Evolutionary conservation across 2,113 vertebrate genomes (phyloP).

Genomic region (Hippocampus comes): DNA sequence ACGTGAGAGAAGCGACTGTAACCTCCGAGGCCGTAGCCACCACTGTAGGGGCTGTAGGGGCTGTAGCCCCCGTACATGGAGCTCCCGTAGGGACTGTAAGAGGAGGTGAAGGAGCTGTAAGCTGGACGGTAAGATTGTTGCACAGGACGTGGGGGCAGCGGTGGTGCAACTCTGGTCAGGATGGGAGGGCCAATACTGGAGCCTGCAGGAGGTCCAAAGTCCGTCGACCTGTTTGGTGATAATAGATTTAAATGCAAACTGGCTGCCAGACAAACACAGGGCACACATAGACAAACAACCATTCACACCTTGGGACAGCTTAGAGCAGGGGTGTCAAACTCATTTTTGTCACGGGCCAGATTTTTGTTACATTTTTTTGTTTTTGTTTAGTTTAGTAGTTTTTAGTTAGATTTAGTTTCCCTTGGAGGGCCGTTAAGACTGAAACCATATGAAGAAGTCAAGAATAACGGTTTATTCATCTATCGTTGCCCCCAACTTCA

Average conservation of each 20-base stretch:
- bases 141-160: conserved; percentile 81
- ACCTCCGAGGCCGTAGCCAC: conserved; percentile 69
- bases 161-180: conserved; percentile 83
- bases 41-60: conserved; percentile 78
- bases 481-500: no score
- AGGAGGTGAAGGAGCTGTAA: conserved; percentile 80
- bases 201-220: conserved; percentile 69
- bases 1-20: conserved; percentile 79
- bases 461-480: no score
- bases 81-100: conserved; percentile 79
- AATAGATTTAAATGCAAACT: not conserved
- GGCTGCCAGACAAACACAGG: no score
- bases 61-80: conserved; percentile 57
- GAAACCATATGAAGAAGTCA: no score
- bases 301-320: no score
- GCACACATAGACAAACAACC: no score
- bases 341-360: no score
- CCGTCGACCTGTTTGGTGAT: conserved; percentile 75
- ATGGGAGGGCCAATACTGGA: conserved; percentile 73
- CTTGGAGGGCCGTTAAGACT: no score
- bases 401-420: no score
- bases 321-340: no score
- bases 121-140: conserved; percentile 85
- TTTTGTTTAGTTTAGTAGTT: no score
- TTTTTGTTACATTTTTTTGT: no score